Evolutionary conservation across 53 echinoderm and acorn worm species (phyloP).

Genomic region (Temnopleurus reevesii): DNA sequence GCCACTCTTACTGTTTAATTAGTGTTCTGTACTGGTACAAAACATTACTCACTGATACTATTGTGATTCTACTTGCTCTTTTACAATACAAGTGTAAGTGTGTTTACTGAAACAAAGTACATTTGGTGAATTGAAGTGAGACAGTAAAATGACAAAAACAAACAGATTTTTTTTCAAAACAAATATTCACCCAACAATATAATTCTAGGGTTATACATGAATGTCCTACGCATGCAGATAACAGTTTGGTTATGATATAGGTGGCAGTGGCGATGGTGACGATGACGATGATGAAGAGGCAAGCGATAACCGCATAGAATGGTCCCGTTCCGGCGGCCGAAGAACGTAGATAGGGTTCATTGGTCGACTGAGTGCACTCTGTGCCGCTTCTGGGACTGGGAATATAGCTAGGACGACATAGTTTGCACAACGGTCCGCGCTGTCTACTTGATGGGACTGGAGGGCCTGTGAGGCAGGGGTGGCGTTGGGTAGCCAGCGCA

Average conservation of each 20-base stretch:
- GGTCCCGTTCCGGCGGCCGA: constrained; percentile 76
- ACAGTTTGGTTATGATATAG: constrained; percentile 50
- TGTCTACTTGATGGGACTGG: constrained; percentile 66
- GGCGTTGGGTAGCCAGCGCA: constrained; percentile 80
- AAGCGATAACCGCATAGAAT: constrained; percentile 55
- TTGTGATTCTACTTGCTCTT: too few relatives aligned
- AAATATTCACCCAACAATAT: constrained; percentile 2
- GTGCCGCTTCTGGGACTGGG: constrained; percentile 71
- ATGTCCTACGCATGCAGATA: constrained; percentile 30
- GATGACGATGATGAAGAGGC: constrained; percentile 12
- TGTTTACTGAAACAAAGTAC: background rate
- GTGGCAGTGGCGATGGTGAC: constrained; percentile 46
- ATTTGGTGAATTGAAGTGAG: background rate
- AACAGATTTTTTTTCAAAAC: background rate
- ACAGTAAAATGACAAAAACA: background rate
- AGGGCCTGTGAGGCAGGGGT: constrained; percentile 51
- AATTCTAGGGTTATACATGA: constrained; percentile 5
- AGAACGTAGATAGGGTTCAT: constrained; percentile 74
- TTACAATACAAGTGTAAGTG: too few relatives aligned
- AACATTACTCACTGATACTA: too few relatives aligned
- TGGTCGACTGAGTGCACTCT: constrained; percentile 75
- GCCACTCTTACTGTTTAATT: too few relatives aligned
- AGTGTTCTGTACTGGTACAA: too few relatives aligned
- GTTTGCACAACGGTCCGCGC: constrained; percentile 72
- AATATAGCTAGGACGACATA: constrained; percentile 80